Evolutionary conservation across 2,888 invertebrate species (phyloP).

Genomic region (Capitulum mitella): DNA sequence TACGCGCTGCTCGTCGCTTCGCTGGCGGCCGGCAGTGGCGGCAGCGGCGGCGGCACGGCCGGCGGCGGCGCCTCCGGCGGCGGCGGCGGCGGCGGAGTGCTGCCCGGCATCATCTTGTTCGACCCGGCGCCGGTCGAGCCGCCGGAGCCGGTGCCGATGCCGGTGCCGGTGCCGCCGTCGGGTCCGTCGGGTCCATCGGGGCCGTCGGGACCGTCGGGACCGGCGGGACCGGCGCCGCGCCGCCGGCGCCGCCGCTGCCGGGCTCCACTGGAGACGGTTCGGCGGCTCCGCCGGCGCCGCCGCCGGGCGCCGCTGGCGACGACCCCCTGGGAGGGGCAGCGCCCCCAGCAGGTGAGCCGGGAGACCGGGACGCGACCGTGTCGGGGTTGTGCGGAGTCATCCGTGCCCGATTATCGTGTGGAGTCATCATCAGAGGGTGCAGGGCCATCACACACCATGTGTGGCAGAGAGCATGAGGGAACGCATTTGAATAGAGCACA

Average conservation of each 20-base stretch:
- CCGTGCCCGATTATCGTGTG: too few relatives aligned
- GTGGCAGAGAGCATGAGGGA: too few relatives aligned
- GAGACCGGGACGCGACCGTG: too few relatives aligned
- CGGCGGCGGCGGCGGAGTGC: too few relatives aligned
- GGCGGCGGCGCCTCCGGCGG: too few relatives aligned
- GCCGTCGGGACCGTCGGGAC: not conserved
- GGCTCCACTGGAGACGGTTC: not conserved
- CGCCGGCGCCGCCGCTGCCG: too few relatives aligned
- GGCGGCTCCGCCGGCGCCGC: too few relatives aligned
- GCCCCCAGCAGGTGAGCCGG: not conserved
- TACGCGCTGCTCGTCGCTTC: slow-evolving; percentile 5
- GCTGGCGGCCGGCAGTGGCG: not conserved
- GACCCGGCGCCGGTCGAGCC: not conserved
- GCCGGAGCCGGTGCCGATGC: not conserved
- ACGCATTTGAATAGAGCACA: too few relatives aligned
- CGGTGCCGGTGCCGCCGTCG: not conserved
- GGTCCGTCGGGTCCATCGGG: not conserved
- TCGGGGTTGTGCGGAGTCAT: too few relatives aligned
- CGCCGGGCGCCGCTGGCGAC: not conserved
- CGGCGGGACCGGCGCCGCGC: not conserved
- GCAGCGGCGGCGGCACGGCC: too few relatives aligned
- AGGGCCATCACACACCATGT: too few relatives aligned
- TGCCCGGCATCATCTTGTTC: not conserved
- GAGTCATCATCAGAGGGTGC: too few relatives aligned
- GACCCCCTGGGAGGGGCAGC: not conserved